Percentiles rank a stretch among this genome's conserved stretches.
phyloP scores from a whole-genome alignment of 2,113 vertebrate genomes.

The Rhipidura dahli region DNA sequence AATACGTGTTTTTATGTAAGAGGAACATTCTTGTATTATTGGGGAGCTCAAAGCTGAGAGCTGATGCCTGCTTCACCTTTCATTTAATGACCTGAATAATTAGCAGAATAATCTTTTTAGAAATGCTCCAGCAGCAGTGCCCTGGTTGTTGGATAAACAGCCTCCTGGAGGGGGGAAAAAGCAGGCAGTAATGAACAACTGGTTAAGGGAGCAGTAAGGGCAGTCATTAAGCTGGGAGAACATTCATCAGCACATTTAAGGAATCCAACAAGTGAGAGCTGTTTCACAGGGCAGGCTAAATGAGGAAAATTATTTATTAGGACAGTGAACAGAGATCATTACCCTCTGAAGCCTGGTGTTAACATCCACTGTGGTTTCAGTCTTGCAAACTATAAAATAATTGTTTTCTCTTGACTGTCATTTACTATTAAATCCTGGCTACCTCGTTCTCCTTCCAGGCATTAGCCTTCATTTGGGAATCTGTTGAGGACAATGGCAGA shows the following conservation, averaged over 20 bases:
- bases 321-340: background rate
- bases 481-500: background rate
- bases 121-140: background rate
- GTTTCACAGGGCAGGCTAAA: background rate
- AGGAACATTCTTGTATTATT: background rate
- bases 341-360: background rate
- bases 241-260: background rate
- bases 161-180: background rate
- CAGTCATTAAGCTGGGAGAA: background rate
- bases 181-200: background rate
- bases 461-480: background rate
- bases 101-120: constrained; percentile 20
- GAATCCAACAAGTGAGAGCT: background rate
- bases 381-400: background rate
- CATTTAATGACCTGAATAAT: background rate
- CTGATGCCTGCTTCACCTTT: background rate
- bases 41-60: background rate
- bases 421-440: background rate
- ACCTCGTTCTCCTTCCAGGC: background rate
- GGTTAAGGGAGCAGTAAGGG: background rate
- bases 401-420: background rate
- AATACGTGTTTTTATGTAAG: background rate
- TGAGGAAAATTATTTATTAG: background rate
- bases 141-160: background rate
- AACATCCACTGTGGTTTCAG: background rate